These are phyloP conservation scores for Tinamus guttatus DNA, from an alignment of 2,113 vertebrate genomes.

Conservation along the genomic window DNA sequence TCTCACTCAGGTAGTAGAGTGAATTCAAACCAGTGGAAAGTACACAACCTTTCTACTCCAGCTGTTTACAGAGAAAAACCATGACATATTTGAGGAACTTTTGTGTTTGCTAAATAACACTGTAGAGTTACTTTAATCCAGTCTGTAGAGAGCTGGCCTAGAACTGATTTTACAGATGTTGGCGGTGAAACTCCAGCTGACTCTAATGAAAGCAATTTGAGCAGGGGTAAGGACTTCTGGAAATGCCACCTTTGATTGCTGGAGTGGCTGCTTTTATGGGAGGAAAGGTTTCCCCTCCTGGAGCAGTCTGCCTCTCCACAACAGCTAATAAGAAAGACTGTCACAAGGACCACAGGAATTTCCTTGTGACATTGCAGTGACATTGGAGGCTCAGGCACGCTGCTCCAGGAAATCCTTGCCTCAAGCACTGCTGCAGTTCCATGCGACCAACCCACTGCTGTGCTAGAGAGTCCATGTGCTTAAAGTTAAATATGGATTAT, in stretches of 20 bases:
- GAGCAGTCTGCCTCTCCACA: not conserved
- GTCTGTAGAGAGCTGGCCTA: not conserved
- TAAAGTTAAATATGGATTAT: not conserved
- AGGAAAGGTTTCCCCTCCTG: not conserved
- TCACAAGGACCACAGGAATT: not conserved
- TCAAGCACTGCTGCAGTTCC: not conserved
- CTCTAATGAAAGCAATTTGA: not conserved
- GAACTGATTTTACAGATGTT: not conserved
- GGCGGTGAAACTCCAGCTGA: not conserved
- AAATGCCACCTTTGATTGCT: not conserved
- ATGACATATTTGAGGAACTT: not conserved
- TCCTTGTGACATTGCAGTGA: not conserved
- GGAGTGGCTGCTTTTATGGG: not conserved
- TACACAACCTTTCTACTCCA: not conserved
- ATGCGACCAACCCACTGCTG: rapidly evolving
- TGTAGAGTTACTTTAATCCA: not conserved
- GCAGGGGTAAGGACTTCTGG: not conserved
- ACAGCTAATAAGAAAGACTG: not conserved
- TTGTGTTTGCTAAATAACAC: not conserved
- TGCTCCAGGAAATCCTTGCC: not conserved
- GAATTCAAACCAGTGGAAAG: not conserved
- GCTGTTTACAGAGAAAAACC: not conserved
- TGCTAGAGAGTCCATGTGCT: not conserved
- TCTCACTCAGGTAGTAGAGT: not conserved
- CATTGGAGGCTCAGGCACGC: not conserved